Evolutionary conservation across 2,113 vertebrate species (phyloP).

Genomic region (Poeciliopsis prolifica): DNA sequence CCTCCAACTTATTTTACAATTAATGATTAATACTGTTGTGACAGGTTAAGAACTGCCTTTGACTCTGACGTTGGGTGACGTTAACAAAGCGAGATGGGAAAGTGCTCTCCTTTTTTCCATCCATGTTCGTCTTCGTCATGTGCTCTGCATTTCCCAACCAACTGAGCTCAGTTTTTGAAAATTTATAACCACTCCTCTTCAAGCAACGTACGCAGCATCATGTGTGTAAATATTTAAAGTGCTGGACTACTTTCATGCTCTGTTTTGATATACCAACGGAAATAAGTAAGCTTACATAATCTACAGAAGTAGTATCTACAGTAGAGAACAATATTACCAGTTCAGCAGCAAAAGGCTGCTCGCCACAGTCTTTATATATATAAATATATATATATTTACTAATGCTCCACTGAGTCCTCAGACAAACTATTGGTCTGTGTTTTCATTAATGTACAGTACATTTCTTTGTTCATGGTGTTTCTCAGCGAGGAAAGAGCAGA

Average conservation of each 20-base stretch:
- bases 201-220: conserved; percentile 19
- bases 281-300: conserved; percentile 12
- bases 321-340: neutral
- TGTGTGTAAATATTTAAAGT: conserved; percentile 51
- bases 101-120: neutral
- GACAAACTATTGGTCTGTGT: conserved; percentile 52
- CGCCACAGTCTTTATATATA: conserved; percentile 15
- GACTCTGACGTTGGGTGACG: neutral
- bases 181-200: conserved; percentile 22
- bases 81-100: neutral
- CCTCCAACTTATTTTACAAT: neutral
- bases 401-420: conserved; percentile 53
- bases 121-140: conserved; percentile 3
- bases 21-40: neutral
- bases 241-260: conserved; percentile 28
- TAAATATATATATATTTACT: conserved; percentile 1
- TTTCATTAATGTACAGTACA: conserved; percentile 68
- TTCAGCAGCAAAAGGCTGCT: conserved; percentile 34
- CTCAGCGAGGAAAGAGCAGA: conserved; percentile 49
- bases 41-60: neutral
- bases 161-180: neutral
- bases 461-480: conserved; percentile 58
- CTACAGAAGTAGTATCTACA: conserved; percentile 7
- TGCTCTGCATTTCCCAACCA: neutral
- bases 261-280: conserved; percentile 4